Conservation (phyloP, 2,113 vertebrate species). For the Poecile atricapillus region DNA sequence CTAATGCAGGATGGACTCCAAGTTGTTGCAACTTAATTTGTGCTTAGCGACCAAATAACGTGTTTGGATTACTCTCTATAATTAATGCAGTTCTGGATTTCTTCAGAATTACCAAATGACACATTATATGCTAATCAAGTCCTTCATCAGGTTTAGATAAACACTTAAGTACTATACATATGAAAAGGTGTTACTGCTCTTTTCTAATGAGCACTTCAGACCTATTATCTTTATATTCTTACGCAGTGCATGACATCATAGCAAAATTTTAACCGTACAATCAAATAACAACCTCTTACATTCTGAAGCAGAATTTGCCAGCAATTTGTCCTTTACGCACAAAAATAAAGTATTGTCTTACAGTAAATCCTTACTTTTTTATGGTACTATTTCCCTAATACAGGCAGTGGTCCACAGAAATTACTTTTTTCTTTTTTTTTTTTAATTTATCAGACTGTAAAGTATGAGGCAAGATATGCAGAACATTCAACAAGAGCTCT, state of each 20-base stretch:
- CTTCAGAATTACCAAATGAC: conserved; percentile 8
- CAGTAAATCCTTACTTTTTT: not conserved
- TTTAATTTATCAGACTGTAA: not conserved
- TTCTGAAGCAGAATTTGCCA: conserved; percentile 48
- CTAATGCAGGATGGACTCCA: not conserved
- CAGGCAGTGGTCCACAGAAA: not conserved
- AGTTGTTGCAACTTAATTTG: not conserved
- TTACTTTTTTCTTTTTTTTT: not conserved
- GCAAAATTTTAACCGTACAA: not conserved
- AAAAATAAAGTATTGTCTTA: not conserved
- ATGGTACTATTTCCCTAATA: not conserved
- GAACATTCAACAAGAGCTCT: conserved; percentile 13
- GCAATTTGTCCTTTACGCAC: not conserved
- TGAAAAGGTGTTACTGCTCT: not conserved
- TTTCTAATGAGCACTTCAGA: not conserved
- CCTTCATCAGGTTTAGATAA: not conserved
- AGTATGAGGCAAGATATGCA: conserved; percentile 12
- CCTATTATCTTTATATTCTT: not conserved
- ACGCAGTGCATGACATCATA: not conserved
- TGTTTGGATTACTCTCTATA: not conserved
- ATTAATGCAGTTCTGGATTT: not conserved
- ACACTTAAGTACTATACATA: not conserved
- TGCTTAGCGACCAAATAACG: not conserved
- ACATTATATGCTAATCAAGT: not conserved
- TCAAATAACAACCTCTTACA: not conserved